Evolutionary conservation across 2,113 vertebrate genomes (phyloP).

Genomic region (Tyto alba): DNA sequence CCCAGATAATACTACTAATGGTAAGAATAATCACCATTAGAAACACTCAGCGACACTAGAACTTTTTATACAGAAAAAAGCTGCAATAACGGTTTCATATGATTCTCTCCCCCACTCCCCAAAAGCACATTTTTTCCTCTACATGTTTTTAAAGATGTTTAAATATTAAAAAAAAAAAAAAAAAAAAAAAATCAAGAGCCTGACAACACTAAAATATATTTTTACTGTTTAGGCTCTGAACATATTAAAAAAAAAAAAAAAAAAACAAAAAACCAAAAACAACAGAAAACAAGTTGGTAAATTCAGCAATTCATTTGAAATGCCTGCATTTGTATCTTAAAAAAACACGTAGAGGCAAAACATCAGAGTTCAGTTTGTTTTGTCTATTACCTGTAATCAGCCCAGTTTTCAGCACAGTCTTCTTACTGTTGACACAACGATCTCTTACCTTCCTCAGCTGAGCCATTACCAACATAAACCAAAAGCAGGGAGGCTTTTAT

Average conservation of each 20-base stretch:
- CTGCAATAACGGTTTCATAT: background rate
- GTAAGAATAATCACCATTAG: background rate
- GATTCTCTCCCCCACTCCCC: too few relatives aligned
- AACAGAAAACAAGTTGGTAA: background rate
- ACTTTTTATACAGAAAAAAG: background rate
- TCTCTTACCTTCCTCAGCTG: background rate
- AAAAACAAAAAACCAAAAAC: too few relatives aligned
- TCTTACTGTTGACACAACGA: background rate
- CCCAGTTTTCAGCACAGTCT: too few relatives aligned
- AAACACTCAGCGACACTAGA: background rate
- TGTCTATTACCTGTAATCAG: background rate
- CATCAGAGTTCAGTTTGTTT: background rate
- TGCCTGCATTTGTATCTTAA: background rate
- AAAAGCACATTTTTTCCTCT: background rate
- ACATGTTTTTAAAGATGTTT: background rate
- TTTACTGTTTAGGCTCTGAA: background rate
- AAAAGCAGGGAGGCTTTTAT: background rate
- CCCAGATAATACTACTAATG: background rate
- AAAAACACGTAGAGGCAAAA: background rate
- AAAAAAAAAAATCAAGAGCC: background rate
- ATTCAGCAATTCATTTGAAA: background rate
- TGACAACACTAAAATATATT: background rate
- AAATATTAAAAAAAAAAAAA: background rate
- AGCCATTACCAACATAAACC: rapidly evolving
- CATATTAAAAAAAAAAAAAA: background rate